Base-by-base conservation (phyloP, 2,888 invertebrate species). In the Odontomyia ornata region DNA sequence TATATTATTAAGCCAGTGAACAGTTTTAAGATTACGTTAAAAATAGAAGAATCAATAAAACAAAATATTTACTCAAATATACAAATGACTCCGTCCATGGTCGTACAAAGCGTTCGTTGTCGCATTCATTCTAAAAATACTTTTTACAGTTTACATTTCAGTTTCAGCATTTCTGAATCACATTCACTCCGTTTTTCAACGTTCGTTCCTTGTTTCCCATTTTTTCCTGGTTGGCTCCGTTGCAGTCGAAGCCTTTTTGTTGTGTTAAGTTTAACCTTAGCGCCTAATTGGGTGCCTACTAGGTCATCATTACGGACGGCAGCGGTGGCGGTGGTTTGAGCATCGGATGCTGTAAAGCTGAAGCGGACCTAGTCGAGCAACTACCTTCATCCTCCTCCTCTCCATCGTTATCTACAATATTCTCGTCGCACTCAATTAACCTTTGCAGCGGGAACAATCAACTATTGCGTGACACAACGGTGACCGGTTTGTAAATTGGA, bases 391-490 rank as follows among this genome's bases (percentile, higher is more conserved):
- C 69, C 46, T 21, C 69, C 1, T 69, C 47, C 43, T 60, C 47
- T 15, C 62, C 62, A 1, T 11, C 56, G 21, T 28, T 52, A 36
- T 9, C 76, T 13, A 11, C 46, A 43, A 43, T 46, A 69, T 9
- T 43, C 1, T 69, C 47, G 46, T 62, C 36, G 15, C 65, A 18
- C 18, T n/a, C 57, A 23, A 18, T 57, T 15, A 25, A 3, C 18
- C 52, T 18, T 52, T 52, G n/a, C 15, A 18, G 25, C 25, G 21
- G 60, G 18, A 52, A 30, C 11, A 83, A 87, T 90, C 89, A 90
- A 85, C 88, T 90, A 84, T 89, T 89, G 81, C 89, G 89, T 78
- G 89, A 88, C 36, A 90, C 88, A 80, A 89, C 85, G 75, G 88
- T 85, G 79, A 88, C 88, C 1, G 90, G 90, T 81, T 90, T 87